Conservation (phyloP, 2,113 vertebrate genomes). For the Tetrax tetrax region DNA sequence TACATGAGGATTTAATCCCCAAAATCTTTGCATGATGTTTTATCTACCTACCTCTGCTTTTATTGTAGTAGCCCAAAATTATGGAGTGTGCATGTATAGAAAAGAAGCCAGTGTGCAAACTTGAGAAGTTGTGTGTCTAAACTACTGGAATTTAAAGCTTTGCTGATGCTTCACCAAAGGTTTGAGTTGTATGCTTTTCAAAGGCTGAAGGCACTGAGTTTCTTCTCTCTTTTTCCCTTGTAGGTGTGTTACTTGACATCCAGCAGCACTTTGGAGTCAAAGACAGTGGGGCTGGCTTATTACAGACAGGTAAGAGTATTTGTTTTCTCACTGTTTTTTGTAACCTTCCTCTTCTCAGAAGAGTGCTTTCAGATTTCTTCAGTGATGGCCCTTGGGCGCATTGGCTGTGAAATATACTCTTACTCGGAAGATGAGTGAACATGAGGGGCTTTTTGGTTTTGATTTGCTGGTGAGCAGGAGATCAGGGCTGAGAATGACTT, state of each 20-base stretch:
- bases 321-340: neutral
- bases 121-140: neutral
- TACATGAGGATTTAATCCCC: neutral
- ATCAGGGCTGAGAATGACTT: neutral
- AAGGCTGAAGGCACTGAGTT: neutral
- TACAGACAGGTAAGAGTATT: conserved; percentile 88
- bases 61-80: neutral
- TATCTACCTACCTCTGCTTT: neutral
- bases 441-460: rapidly evolving
- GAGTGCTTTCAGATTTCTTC: neutral
- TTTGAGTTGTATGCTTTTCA: neutral
- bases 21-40: neutral
- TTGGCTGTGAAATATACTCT: neutral
- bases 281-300: conserved; percentile 87
- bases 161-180: neutral
- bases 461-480: neutral
- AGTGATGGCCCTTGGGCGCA: neutral
- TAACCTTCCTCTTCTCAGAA: neutral
- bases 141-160: neutral
- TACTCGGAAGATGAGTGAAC: neutral
- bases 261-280: conserved; percentile 86
- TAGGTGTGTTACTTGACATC: conserved; percentile 91
- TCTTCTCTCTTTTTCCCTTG: neutral
- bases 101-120: neutral
- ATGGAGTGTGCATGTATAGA: neutral